Percentiles rank a stretch among this genome's conserved stretches.
These are phyloP conservation scores for Muschampia plurimacula DNA, from an alignment of 2,888 invertebrate species.

Conservation along the genomic window DNA sequence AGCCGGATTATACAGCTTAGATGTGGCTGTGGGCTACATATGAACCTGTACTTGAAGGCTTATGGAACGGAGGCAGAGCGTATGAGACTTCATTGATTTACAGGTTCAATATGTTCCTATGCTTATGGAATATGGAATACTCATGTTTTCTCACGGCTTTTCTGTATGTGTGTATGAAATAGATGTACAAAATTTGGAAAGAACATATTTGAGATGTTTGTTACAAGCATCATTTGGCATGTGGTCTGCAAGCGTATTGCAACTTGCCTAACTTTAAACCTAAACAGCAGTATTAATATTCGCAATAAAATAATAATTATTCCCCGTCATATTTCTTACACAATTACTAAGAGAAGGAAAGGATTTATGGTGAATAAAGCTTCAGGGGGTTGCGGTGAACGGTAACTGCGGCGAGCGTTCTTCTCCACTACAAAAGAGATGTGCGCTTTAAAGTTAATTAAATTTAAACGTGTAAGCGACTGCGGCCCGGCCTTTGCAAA, in stretches of 20 bases:
- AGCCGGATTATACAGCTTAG: conserved; percentile 35
- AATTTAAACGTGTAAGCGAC: conserved; percentile 68
- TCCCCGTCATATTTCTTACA: neutral
- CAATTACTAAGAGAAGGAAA: conserved; percentile 1
- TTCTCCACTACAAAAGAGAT: conserved; percentile 71
- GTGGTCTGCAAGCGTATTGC: neutral
- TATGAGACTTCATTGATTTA: conserved; percentile 33
- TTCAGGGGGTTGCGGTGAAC: conserved; percentile 51
- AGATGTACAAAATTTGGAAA: no score
- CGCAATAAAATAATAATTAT: neutral
- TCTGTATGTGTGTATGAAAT: no score
- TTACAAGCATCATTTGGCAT: neutral
- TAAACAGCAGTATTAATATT: neutral
- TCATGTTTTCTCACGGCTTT: neutral
- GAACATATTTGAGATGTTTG: no score
- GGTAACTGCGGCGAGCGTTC: conserved; percentile 63
- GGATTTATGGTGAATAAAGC: conserved; percentile 44
- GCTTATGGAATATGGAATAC: neutral
- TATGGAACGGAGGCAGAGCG: conserved; percentile 26
- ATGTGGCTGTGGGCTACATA: conserved; percentile 33
- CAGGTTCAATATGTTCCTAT: conserved; percentile 25
- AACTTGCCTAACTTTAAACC: neutral
- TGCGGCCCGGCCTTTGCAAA: conserved; percentile 52
- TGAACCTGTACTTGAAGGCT: conserved; percentile 35
- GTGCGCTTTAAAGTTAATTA: conserved; percentile 77